Evolutionary conservation across 2,888 invertebrate genomes (phyloP), one percentile per base, ranked within the genome.

Genomic region (Drosophila aldrichi): DNA sequence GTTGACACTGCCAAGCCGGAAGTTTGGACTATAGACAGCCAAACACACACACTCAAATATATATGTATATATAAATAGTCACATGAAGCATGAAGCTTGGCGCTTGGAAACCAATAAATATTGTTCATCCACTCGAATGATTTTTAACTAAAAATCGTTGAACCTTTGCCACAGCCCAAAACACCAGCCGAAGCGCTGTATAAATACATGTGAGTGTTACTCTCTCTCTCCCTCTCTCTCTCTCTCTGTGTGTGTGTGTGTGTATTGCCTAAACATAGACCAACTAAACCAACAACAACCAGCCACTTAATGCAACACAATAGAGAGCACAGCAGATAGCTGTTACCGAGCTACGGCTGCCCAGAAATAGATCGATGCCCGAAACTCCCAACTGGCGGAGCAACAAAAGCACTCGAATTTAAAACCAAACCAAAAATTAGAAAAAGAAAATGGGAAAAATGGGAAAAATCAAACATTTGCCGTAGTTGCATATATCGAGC

Each of bases 81-180:
- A 29, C 38, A 38, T 32, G 49, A 57, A 54, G 25, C 66, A 59
- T 72, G 57, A 54, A 63, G 60, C 58, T 14, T 48, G 79, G 71
- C 79, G 64, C 79, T 81, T 79, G 79, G 84, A 86, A 88, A 90
- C 88, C 90, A 89, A 89, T 89, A 89, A 89, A 89, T 90, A 89
- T 90, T 90, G 89, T 79, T 88, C 90, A 89, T 89, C 80, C 90
- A 86, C 87, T 88, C 88, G 82, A 89, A 82, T 89, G 89, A 72
- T 81, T 83, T 90, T 90, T 90, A 81, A 89, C 77, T 79, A 79
- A 72, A 84, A 87, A 87, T 69, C 88, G 79, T 89, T 89, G 85
- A 89, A 84, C 82, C 89, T 77, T 87, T 83, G 64, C 75, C 69
- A 36, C 76, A 48, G 61, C 58, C 74, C 52, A 64, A 73, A 67